Percentiles rank a stretch among this genome's conserved stretches.
These are phyloP conservation scores for Geodia barretti DNA, from an alignment of 37 sponge, comb jelly and placozoan genomes.

Conservation along the genomic window DNA sequence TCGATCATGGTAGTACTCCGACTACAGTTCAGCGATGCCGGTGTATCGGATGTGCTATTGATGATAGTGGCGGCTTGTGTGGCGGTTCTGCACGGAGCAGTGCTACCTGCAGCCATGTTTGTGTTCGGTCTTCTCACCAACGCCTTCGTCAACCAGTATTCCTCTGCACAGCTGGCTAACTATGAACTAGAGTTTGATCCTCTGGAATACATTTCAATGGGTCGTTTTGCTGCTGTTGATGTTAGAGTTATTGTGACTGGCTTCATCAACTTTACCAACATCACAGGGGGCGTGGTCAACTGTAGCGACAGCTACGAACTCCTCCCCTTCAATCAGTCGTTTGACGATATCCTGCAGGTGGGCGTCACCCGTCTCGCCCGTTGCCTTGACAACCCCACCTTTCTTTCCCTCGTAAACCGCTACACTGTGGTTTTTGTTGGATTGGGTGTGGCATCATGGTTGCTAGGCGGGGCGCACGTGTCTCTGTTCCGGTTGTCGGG, in stretches of 20 bases:
- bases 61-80: slow-evolving; percentile 28
- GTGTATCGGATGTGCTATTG: slow-evolving; percentile 34
- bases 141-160: slow-evolving; percentile 43
- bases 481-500: slow-evolving; percentile 27
- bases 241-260: slow-evolving; percentile 1
- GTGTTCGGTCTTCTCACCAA: slow-evolving; percentile 67
- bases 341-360: slow-evolving; percentile 2
- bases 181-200: slow-evolving; percentile 27
- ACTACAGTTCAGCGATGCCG: slow-evolving; percentile 68
- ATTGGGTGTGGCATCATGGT: slow-evolving; percentile 11
- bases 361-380: slow-evolving; percentile 1
- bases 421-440: slow-evolving; percentile 12
- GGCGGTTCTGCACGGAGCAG: slow-evolving; percentile 48
- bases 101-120: slow-evolving; percentile 43
- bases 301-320: slow-evolving; percentile 28
- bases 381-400: slow-evolving; percentile 29
- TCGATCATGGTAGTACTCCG: no score
- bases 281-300: slow-evolving; percentile 34
- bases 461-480: slow-evolving; percentile 45
- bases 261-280: slow-evolving; percentile 36
- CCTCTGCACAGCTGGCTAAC: slow-evolving; percentile 23
- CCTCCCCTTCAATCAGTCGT: slow-evolving; percentile 1
- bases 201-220: background rate
- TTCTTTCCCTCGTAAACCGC: background rate
- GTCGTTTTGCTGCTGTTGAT: slow-evolving; percentile 7